Percentiles rank a stretch among this genome's conserved stretches.
These are phyloP conservation scores for Hycleus phaleratus DNA, from an alignment of 1,140 invertebrate genomes.

Conservation along the genomic window DNA sequence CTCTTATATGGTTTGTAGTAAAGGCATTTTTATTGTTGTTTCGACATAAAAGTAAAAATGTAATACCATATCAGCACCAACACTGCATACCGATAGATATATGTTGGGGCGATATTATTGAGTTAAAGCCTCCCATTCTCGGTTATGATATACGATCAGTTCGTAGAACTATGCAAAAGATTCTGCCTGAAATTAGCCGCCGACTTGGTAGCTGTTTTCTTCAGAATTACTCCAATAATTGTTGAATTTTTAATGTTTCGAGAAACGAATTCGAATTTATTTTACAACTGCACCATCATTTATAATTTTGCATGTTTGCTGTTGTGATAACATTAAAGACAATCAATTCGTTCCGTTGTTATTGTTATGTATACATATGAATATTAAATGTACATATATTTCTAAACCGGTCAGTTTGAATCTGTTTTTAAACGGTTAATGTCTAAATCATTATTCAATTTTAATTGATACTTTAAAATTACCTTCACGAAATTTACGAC, in stretches of 20 bases:
- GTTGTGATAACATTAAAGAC: conserved; percentile 2
- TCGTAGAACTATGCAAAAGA: too few relatives aligned
- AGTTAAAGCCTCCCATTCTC: too few relatives aligned
- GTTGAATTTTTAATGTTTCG: too few relatives aligned
- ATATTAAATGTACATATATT: neutral
- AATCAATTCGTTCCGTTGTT: neutral
- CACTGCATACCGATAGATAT: conserved; percentile 16
- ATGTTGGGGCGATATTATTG: neutral
- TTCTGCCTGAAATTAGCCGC: conserved; percentile 6
- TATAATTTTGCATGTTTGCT: too few relatives aligned
- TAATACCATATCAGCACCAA: conserved; percentile 16
- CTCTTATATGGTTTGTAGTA: conserved; percentile 15
- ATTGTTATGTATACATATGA: neutral
- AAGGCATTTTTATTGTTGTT: conserved; percentile 19
- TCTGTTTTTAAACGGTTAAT: too few relatives aligned
- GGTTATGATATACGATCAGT: too few relatives aligned
- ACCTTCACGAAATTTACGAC: conserved; percentile 2
- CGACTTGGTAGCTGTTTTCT: conserved; percentile 1
- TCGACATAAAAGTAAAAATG: conserved; percentile 20
- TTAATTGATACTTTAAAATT: neutral
- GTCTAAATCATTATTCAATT: neutral
- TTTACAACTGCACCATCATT: too few relatives aligned
- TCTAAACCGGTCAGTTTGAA: too few relatives aligned
- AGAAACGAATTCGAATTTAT: too few relatives aligned
- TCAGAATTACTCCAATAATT: neutral